A percentile compares a stretch with the other conserved stretches of the same genome.
Evolutionary conservation across 2,113 vertebrate species (phyloP).

Genomic region (Thalassarche chlororhynchos): DNA sequence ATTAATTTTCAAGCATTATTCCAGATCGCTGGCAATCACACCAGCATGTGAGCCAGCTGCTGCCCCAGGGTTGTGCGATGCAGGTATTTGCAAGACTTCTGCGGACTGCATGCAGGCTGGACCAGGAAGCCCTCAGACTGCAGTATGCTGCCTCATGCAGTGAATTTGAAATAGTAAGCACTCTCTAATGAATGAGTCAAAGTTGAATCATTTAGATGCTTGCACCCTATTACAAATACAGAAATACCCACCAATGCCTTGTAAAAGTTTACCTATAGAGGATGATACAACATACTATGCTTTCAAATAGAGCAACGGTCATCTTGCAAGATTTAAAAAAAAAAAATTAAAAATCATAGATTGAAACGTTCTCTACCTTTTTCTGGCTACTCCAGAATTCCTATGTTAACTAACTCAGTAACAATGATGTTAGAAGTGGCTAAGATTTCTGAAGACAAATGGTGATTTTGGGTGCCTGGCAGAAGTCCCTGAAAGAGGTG

Average conservation of each 20-base stretch:
- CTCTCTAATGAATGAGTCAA: neutral
- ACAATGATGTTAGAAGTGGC: neutral
- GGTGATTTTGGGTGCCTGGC: neutral
- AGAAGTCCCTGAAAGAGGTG: neutral
- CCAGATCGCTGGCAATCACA: neutral
- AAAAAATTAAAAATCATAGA: neutral
- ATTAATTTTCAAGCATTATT: neutral
- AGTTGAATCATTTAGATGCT: neutral
- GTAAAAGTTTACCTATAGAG: neutral
- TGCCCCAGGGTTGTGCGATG: neutral
- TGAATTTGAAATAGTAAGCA: neutral
- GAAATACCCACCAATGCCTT: neutral
- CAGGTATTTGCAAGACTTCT: constrained; percentile 1
- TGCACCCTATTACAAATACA: neutral
- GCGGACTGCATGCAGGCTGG: neutral
- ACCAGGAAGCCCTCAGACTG: neutral
- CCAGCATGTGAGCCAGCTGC: neutral
- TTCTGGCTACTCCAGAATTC: neutral
- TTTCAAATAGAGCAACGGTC: neutral
- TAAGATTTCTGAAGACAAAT: neutral
- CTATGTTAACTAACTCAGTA: neutral
- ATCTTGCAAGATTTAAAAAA: neutral
- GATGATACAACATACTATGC: too few relatives aligned
- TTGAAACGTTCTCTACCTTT: neutral
- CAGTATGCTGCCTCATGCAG: neutral